Percentiles rank a stretch among this genome's conserved stretches.
Conservation (phyloP, 2,113 vertebrate species). For the Rattus norvegicus region GRCr8 NC_086020.1:170874501-170875000, state of each 20-base stretch:
- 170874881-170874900: not conserved
- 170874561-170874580: not conserved
- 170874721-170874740: constrained; percentile 23
- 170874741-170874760: not conserved
- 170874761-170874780: not conserved
- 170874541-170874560: constrained; percentile 6
- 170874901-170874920: not conserved
- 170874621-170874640: not conserved
- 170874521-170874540: constrained; percentile 39
- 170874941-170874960: not conserved
- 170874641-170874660: not conserved
- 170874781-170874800: not conserved
- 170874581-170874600: not conserved
- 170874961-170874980: not conserved
- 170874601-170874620: not conserved
- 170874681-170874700: not conserved
- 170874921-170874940: not conserved
- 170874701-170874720: not conserved
- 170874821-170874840: not conserved
- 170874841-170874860: no score
- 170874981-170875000: not conserved
- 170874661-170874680: constrained; percentile 12
- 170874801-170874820: not conserved
- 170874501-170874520: not conserved
- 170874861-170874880: not conserved